Base-by-base conservation (phyloP, 2,113 vertebrate species). In the Pelobates fuscus region DNA sequence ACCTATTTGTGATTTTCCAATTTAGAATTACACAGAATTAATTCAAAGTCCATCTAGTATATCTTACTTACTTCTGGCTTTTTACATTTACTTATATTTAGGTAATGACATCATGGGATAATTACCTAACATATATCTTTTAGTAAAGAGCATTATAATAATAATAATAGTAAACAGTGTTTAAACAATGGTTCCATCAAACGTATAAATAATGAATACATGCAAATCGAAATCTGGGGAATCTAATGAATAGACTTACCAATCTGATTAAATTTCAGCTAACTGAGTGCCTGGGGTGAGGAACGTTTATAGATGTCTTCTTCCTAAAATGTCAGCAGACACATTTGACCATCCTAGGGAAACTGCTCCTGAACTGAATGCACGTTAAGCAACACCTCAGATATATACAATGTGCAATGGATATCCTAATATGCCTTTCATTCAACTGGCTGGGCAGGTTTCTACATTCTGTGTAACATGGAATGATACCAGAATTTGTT, bases 361-460 rank as follows among this genome's bases (percentile, higher is more conserved):
- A 84, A 81, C 68, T 77, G 68, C 80, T 49, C 21, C 73, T 81
- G 77, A 68, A 80, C 57, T 79, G 82, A 80, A 70, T 77, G 86
- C 71, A 83, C 83, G 85, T 80, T 84, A 82, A 88, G 86, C 83
- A 89, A 87, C 89, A 84, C 88, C 90, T 89, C 79, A 88, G 84
- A 88, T 91, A 88, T 90, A 89, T 88, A 89, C 86, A 85, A 87
- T 86, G 88, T 88, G 90, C 89, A 92, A 88, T 89, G 88, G 90
- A 92, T 92, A 93, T 93, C 91, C 91, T 91, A 94, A 94, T 92
- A 90, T 91, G 91, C 87, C 88, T 93, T 92, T 93, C 92, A 92
- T 92, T 91, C 91, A 93, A 94, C 92, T 93, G 86, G 90, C 91
- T 85, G 88, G 91, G 88, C 92, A 93, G 92, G 92, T 94, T 93